Percentiles rank a stretch among this genome's conserved stretches.
Conservation (phyloP, 2,113 vertebrate genomes). For the Rhynchomys soricoides region DNA sequence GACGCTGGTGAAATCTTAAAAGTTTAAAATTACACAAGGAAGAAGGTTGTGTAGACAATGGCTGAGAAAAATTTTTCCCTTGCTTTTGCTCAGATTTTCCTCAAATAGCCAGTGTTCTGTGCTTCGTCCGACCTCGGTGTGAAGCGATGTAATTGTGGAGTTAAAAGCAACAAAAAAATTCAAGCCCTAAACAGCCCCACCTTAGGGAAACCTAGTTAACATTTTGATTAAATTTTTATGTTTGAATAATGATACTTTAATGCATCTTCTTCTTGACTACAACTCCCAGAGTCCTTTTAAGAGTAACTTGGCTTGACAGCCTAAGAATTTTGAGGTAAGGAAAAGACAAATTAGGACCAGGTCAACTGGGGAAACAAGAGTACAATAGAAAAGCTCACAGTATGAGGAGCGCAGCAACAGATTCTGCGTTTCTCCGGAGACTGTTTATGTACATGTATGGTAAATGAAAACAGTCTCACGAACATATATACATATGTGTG, state of each 20-base stretch:
- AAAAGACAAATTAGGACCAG: slow-evolving; percentile 73
- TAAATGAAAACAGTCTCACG: neutral
- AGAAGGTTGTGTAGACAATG: neutral
- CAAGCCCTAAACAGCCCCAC: slow-evolving; percentile 76
- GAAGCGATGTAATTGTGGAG: slow-evolving; percentile 73
- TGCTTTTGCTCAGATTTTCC: neutral
- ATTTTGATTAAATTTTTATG: slow-evolving; percentile 82
- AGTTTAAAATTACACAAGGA: slow-evolving; percentile 53
- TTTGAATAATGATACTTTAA: slow-evolving; percentile 84
- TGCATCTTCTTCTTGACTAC: slow-evolving; percentile 79
- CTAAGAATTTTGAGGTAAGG: slow-evolving; percentile 75
- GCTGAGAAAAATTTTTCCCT: neutral
- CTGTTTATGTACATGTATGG: slow-evolving; percentile 8
- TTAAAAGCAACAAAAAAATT: slow-evolving; percentile 68
- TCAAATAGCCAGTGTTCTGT: slow-evolving; percentile 17
- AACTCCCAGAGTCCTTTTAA: slow-evolving; percentile 77
- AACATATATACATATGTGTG: neutral
- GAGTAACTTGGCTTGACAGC: slow-evolving; percentile 78
- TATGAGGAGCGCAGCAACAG: neutral
- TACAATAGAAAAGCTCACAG: slow-evolving; percentile 1
- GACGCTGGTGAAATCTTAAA: slow-evolving; percentile 54
- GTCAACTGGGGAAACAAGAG: slow-evolving; percentile 43
- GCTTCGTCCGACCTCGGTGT: slow-evolving; percentile 63
- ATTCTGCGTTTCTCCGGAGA: neutral
- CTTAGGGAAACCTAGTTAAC: slow-evolving; percentile 80